A percentile compares a stretch with the other conserved stretches of the same genome.
Conservation (phyloP, 2,113 vertebrate species). For the Saccopteryx leptura region DNA sequence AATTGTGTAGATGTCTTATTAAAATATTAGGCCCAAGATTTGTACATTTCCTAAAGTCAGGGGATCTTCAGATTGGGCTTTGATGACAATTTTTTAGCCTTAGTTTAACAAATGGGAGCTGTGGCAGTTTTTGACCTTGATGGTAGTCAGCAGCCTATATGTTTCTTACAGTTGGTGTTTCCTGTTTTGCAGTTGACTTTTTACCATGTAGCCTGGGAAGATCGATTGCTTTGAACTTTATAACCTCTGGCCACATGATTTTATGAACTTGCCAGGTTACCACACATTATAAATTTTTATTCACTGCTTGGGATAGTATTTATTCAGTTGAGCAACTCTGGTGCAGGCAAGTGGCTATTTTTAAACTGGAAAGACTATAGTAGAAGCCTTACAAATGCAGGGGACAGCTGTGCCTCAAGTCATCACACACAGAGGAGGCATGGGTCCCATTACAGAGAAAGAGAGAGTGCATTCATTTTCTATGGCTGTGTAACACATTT, state of each 20-base stretch:
- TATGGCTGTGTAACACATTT: background rate
- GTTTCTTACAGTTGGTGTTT: background rate
- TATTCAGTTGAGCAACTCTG: background rate
- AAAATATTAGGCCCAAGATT: background rate
- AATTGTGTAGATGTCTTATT: background rate
- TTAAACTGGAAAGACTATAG: background rate
- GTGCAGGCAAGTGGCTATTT: background rate
- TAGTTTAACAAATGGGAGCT: background rate
- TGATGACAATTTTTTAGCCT: background rate
- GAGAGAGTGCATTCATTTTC: background rate
- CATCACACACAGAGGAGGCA: background rate
- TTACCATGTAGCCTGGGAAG: background rate
- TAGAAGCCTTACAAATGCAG: background rate
- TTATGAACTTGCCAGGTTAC: background rate
- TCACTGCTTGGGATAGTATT: background rate
- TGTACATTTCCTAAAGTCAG: background rate
- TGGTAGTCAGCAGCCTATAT: background rate
- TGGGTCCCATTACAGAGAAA: background rate
- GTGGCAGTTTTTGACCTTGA: background rate
- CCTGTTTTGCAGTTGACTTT: background rate
- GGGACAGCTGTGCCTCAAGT: background rate
- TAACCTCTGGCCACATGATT: background rate
- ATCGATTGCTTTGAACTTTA: background rate
- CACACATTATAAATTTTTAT: constrained; percentile 14
- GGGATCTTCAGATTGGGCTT: background rate